phyloP scores from a whole-genome alignment of 2,888 invertebrate species.

The Lasioglossum oenotherae region DNA sequence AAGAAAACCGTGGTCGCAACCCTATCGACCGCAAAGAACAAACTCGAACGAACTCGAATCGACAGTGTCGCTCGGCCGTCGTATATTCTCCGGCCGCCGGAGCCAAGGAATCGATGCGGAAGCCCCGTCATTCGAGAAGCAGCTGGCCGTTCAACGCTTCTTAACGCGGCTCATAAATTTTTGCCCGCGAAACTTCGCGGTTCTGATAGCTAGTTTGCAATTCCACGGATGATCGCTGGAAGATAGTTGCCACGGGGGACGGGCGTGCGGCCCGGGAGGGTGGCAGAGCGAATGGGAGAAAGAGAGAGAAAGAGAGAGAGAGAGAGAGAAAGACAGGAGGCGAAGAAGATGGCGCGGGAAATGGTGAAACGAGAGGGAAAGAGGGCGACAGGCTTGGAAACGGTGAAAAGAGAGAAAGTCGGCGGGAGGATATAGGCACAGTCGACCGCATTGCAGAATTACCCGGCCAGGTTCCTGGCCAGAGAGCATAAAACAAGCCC shows the following conservation, averaged over 20 bases:
- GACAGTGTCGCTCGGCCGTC: background rate
- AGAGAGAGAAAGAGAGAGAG: too few relatives aligned
- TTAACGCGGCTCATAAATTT: slow-evolving; percentile 49
- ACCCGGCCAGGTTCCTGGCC: slow-evolving; percentile 79
- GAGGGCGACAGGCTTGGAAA: slow-evolving; percentile 17
- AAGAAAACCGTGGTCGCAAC: background rate
- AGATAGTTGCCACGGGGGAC: slow-evolving; percentile 37
- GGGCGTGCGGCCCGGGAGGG: background rate
- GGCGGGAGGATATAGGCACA: slow-evolving; percentile 65
- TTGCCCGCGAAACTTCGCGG: slow-evolving; percentile 32
- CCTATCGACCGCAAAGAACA: background rate
- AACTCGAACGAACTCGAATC: background rate
- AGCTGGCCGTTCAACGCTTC: slow-evolving; percentile 27
- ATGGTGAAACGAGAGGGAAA: slow-evolving; percentile 26
- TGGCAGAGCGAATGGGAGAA: background rate
- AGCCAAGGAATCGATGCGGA: background rate
- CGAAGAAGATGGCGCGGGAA: slow-evolving; percentile 8
- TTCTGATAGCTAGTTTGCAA: slow-evolving; percentile 51
- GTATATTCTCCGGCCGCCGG: background rate
- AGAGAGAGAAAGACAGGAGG: background rate
- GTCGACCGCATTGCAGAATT: slow-evolving; percentile 83
- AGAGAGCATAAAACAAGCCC: slow-evolving; percentile 81
- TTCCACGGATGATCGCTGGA: slow-evolving; percentile 48
- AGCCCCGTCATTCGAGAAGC: slow-evolving; percentile 30
- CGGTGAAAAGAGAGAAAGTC: slow-evolving; percentile 48